Base-by-base conservation (phyloP, 2,113 vertebrate species). In the Notothenia coriiceps region DNA sequence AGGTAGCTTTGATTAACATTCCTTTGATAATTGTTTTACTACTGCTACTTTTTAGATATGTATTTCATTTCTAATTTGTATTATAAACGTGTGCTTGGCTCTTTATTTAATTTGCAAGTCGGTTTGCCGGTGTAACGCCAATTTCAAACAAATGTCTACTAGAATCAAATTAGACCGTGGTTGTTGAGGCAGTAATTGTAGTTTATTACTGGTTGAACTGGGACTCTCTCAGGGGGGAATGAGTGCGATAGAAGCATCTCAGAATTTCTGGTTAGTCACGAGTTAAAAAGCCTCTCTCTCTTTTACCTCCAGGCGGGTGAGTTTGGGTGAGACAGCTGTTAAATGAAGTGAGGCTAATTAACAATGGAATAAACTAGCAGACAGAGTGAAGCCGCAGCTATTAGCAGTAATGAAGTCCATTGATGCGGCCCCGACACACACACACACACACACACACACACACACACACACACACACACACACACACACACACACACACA, bases 321-420 rank as follows among this genome's bases (percentile, higher is more conserved):
- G 51, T 73, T 47, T 70, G 66, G 47, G 54, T 51, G 68, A 77
- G 63, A 59, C 54, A 56, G 52, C 10, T 11, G 46, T 29, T 77
- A 81, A 88, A 85, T 78, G 69, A 89, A 79, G 20, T 68, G 80
- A 83, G 77, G 79, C 75, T 87, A 87, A 91, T 86, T 77, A 90
- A 84, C 87, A 86, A 79, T 84, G 85, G 85, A 90, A 77, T 70
- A 84, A 88, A 84, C 33, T 63, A 44, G 60, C 69, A 35, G 63
- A 82, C 79, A 79, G 86, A 82, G 70, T 63, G 47, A 83, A 74
- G 74, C 56, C 25, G 55, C 12, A 77, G 54, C 83, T 85, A 74
- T 86, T 85, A 87, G 74, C 85, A 86, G 80, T 88, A 91, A 89
- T 91, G 83, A 93, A 81, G 62, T 83, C 84, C 82, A 86, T 74